phyloP scores from a whole-genome alignment of 2,113 vertebrate genomes.

The Ceyx cyanopectus region DNA sequence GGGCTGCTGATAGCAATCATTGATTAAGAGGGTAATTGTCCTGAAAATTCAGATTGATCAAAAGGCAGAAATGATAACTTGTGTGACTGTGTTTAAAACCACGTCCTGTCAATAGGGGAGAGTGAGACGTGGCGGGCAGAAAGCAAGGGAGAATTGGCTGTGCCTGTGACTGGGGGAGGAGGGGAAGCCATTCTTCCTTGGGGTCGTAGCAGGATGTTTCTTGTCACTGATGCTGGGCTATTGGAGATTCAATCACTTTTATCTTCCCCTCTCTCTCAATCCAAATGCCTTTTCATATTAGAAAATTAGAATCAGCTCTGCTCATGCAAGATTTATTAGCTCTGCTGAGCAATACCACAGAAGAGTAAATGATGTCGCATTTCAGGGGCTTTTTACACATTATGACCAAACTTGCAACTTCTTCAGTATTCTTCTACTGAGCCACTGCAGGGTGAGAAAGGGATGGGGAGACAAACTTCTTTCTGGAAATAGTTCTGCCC shows the following conservation, averaged over 20 bases:
- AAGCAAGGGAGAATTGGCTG: conserved; percentile 77
- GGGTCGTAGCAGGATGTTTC: conserved; percentile 81
- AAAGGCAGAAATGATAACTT: conserved; percentile 85
- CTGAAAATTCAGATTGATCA: conserved; percentile 87
- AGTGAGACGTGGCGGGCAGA: conserved; percentile 74
- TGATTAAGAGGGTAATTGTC: conserved; percentile 87
- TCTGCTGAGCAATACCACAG: conserved; percentile 81
- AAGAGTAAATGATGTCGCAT: conserved; percentile 85
- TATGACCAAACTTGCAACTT: conserved; percentile 77
- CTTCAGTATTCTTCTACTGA: conserved; percentile 64
- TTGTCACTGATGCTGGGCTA: conserved; percentile 81
- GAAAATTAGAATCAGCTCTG: conserved; percentile 86
- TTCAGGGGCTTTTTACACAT: conserved; percentile 81
- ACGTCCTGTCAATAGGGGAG: conserved; percentile 80
- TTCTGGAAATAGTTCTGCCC: conserved; percentile 42
- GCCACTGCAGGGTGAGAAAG: conserved; percentile 37
- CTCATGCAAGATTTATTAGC: conserved; percentile 88
- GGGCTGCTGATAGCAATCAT: conserved; percentile 84
- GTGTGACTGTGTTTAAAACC: conserved; percentile 84
- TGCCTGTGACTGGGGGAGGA: conserved; percentile 41
- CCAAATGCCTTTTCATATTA: conserved; percentile 88
- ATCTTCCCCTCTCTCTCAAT: conserved; percentile 83
- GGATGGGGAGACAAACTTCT: conserved; percentile 43
- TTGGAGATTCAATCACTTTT: conserved; percentile 87
- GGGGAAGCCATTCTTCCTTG: conserved; percentile 75